Base-by-base conservation (phyloP, 2,888 invertebrate genomes). In the Zonitis immaculata region DNA sequence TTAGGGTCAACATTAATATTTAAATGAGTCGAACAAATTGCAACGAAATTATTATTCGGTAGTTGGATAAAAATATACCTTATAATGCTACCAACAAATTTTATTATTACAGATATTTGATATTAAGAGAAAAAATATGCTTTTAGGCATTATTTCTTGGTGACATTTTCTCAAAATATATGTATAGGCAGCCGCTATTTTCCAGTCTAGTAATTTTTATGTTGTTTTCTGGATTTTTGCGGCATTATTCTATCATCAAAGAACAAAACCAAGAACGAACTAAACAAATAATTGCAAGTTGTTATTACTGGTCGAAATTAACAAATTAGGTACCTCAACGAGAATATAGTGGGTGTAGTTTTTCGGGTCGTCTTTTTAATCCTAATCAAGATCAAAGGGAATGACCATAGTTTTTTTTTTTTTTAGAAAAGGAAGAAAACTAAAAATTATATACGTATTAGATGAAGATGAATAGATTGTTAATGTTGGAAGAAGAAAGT, bases 281-380 rank as follows among this genome's bases (percentile, higher is more conserved):
- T n/a, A 35, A 16, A 35, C 35, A 32, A 35, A 35, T 35, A 35
- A 35, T 35, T 35, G 35, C 35, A 35, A 35, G 35, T 35, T 35
- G 35, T 35, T 35, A 35, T 35, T 35, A 35, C 35, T 35, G 18
- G 35, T 9, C 35, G 9, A 35, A 35, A 35, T 35, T 35, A 35
- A 35, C 35, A 35, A 35, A 35, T 35, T 18, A 35, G 0, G 6
- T 30, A 12, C 6, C n/a, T n/a, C n/a, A n/a, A n/a, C n/a, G n/a
- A n/a, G n/a, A 12, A n/a, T 12, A 30, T 5, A 12, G 32, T 7
- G 7, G 16, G 39, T 5, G 39, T 8, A 9, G 11, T 39, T 39
- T 20, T 39, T 20, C 11, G 39, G 11, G 18, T 4, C 6, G 6
- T 9, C 9, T n/a, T 16, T 3, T 1, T 35, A 35, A 18, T 35